A percentile compares a stretch with the other conserved stretches of the same genome.
phyloP scores from a whole-genome alignment of 2,888 invertebrate genomes.

The Phymatocera aterrima region DNA sequence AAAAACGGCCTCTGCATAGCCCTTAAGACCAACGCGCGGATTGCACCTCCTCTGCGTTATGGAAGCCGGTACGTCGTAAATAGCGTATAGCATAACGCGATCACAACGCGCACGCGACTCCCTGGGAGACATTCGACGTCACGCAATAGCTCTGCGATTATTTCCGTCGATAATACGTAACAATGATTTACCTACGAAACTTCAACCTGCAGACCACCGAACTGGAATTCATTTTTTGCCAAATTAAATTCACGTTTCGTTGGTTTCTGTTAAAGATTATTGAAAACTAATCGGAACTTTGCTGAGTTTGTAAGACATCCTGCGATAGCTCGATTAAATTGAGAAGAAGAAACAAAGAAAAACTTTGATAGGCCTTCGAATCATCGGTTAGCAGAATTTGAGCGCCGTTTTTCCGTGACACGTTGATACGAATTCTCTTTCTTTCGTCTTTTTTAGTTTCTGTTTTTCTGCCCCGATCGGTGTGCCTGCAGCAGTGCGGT shows the following conservation, averaged over 20 bases:
- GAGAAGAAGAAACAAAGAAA: too few relatives aligned
- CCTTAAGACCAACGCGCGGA: conserved; percentile 45
- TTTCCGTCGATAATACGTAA: background rate
- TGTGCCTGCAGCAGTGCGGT: background rate
- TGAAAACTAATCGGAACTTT: background rate
- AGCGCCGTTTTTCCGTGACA: background rate
- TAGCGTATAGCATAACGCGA: conserved; percentile 47
- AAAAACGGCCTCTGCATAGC: conserved; percentile 43
- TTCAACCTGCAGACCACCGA: too few relatives aligned
- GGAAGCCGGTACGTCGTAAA: conserved; percentile 48
- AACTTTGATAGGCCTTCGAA: background rate
- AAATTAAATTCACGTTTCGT: background rate
- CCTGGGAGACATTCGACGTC: conserved; percentile 43
- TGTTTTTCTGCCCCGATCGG: background rate
- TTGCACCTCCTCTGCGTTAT: conserved; percentile 45
- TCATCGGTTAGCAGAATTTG: background rate
- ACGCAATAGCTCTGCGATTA: too few relatives aligned
- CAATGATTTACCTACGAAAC: background rate
- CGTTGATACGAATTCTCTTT: background rate
- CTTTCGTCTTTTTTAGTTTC: background rate
- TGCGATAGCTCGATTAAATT: too few relatives aligned
- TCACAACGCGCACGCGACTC: conserved; percentile 48
- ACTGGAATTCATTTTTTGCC: background rate
- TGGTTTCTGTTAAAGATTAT: background rate
- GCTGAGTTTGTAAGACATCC: background rate